Conservation (phyloP, 2,888 invertebrate genomes). For the Syrphus vitripennis region DNA sequence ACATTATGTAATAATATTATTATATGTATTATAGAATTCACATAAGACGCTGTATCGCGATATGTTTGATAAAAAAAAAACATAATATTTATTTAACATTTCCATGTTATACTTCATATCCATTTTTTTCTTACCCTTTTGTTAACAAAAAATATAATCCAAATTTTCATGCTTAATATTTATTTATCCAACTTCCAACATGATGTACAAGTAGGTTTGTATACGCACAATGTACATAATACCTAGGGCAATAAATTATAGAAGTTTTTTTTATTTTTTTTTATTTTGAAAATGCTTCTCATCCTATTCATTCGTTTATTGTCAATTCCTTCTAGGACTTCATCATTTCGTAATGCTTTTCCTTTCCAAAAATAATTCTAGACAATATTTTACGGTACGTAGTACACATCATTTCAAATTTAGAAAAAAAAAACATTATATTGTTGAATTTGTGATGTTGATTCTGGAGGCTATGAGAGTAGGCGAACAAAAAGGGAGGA, state of each 20-base stretch:
- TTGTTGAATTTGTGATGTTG: not conserved
- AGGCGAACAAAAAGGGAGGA: not conserved
- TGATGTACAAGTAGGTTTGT: no score
- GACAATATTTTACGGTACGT: not conserved
- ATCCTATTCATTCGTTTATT: not conserved
- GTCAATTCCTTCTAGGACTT: conserved; percentile 11
- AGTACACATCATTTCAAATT: not conserved
- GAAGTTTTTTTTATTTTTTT: not conserved
- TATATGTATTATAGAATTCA: no score
- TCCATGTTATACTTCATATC: no score
- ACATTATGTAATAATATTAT: no score
- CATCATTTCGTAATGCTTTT: not conserved
- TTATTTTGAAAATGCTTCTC: not conserved
- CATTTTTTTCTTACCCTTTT: not conserved
- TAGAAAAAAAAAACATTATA: conserved; percentile 1
- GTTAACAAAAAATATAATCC: not conserved
- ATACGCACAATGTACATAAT: not conserved
- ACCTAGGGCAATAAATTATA: conserved; percentile 20
- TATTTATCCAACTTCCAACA: not conserved
- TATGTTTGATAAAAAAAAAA: no score
- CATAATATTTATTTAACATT: no score
- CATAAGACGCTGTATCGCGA: no score
- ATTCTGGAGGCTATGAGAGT: not conserved
- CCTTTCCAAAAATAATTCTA: not conserved
- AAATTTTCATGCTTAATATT: not conserved